Conservation (phyloP, 2,797 vertebrate genomes). For the Sus cebifrons region DNA sequence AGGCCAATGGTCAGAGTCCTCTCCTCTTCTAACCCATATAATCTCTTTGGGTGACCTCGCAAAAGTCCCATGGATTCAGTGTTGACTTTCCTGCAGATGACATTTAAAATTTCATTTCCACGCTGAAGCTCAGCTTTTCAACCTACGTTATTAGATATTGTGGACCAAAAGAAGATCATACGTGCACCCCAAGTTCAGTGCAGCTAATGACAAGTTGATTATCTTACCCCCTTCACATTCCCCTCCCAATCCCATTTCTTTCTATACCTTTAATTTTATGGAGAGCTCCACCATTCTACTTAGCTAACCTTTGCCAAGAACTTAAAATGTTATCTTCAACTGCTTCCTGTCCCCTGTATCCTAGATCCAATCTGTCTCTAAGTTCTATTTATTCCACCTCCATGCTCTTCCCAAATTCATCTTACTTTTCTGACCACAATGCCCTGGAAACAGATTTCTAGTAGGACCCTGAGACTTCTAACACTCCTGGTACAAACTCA, state of each 20-base stretch:
- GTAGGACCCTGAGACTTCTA: background rate
- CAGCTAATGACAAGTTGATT: background rate
- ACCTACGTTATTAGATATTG: accelerated
- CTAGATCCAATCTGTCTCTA: background rate
- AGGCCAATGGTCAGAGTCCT: background rate
- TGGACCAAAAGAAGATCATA: background rate
- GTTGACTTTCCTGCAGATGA: background rate
- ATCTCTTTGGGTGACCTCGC: background rate
- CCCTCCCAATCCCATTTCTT: background rate
- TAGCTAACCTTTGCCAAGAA: background rate
- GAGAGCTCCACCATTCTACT: background rate
- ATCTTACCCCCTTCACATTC: background rate
- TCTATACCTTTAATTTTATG: background rate
- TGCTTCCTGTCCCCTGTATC: background rate
- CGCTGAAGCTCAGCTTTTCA: background rate
- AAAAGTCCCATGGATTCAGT: background rate
- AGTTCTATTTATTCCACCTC: background rate
- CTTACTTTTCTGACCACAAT: background rate
- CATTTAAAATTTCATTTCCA: background rate
- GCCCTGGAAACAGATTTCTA: background rate
- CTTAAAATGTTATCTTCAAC: background rate
- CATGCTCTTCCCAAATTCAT: background rate
- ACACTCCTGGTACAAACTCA: background rate
- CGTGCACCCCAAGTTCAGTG: background rate
- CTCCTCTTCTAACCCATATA: background rate